A percentile compares a stretch with the other conserved stretches of the same genome.
Evolutionary conservation across 1,140 invertebrate genomes (phyloP).

Genomic region (Megathymus violae): DNA sequence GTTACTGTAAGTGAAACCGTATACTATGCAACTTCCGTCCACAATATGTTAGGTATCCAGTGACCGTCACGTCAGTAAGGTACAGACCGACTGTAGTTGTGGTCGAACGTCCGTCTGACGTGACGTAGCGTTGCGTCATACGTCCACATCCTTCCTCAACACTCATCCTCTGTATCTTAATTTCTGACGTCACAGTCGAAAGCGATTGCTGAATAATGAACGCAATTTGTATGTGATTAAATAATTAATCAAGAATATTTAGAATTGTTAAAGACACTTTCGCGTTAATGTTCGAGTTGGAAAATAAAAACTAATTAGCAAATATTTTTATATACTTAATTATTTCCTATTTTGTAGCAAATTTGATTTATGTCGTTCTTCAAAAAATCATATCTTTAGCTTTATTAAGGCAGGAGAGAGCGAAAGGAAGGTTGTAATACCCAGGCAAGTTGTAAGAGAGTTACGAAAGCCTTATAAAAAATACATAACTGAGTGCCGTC

Average conservation of each 20-base stretch:
- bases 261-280: not conserved
- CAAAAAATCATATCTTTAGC: slow-evolving; percentile 41
- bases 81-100: slow-evolving; percentile 48
- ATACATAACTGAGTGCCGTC: slow-evolving; percentile 62
- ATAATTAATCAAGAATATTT: slow-evolving; percentile 8
- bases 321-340: too few relatives aligned
- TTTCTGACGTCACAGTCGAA: slow-evolving; percentile 16
- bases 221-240: slow-evolving; percentile 7
- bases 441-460: slow-evolving; percentile 55
- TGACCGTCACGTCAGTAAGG: slow-evolving; percentile 63
- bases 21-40: slow-evolving; percentile 79
- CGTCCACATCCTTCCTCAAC: slow-evolving; percentile 35
- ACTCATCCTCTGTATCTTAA: slow-evolving; percentile 15
- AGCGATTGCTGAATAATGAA: slow-evolving; percentile 24
- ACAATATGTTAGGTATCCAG: slow-evolving; percentile 73
- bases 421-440: slow-evolving; percentile 46
- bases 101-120: slow-evolving; percentile 64
- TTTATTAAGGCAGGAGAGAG: slow-evolving; percentile 46
- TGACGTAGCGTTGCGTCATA: slow-evolving; percentile 47
- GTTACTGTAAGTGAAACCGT: slow-evolving; percentile 75
- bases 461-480: slow-evolving; percentile 68
- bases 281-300: too few relatives aligned
- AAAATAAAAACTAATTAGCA: too few relatives aligned
- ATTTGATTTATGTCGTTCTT: slow-evolving; percentile 34
- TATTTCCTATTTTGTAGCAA: slow-evolving; percentile 11